Base-by-base conservation (phyloP, 2,113 vertebrate genomes). In the Choloepus hoffmanni region DNA sequence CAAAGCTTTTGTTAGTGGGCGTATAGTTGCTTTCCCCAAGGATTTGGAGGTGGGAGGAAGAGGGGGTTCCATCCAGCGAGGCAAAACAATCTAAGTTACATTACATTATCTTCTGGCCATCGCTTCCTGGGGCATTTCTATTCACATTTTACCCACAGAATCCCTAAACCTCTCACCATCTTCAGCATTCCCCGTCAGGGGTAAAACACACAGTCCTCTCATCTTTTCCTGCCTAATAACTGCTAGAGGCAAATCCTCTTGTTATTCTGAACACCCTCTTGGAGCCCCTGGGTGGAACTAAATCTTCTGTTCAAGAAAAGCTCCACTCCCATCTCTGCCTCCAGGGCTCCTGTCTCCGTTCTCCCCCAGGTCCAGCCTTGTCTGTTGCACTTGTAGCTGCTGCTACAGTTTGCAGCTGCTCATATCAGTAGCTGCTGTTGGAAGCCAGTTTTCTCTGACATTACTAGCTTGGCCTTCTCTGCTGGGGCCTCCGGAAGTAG, bases 321-420 rank as follows among this genome's bases (percentile, higher is more conserved):
- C 28, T 36, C 9, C 21, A 3, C 50, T 62, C 4, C 30, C 5
- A 8, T 43, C 40, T 26, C 72, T 60, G 24, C 33, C n/a, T 7
- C 67, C 33, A 12, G 15, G 8, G 11, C 21, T 26, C 2, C 16
- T 33, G 18, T 14, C n/a, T 73, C n/a, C 0, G 0, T 24, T 28
- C 19, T 21, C 23, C 23, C 10, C 30, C 1, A 4, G 30, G 5
- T 53, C 58, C 33, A 50, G 33, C 33, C 30, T 48, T 28, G 1
- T 30, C 55, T 10, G 30, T n/a, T 7, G 2, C 40, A 30, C 60
- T 40, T 8, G 1, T 11, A 85, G 19, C n/a, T 77, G 14, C 4
- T 33, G 67, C 30, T 21, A 21, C 28, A 11, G 1, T 81, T 43
- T 48, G 65, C 9, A 72, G 55, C 55, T 9, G 10, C 50, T 93